Conservation (phyloP, 2,888 invertebrate species). For the Torymus aiolomorphi region DNA sequence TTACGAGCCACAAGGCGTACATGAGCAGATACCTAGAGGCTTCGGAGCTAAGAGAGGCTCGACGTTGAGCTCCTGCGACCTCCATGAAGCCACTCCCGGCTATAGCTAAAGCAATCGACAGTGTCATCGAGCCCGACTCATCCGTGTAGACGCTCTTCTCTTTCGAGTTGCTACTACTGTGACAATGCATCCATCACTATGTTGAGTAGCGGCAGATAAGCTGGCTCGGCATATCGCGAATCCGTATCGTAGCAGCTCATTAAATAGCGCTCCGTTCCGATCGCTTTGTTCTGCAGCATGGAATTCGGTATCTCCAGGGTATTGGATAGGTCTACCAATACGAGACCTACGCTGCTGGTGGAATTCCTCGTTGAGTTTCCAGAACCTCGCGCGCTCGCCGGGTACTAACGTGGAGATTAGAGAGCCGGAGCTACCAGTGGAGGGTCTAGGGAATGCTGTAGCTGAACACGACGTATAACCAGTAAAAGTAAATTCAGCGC, state of each 20-base stretch:
- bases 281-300: constrained; percentile 88
- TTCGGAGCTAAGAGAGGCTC: constrained; percentile 85
- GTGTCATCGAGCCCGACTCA: constrained; percentile 79
- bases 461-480: constrained; percentile 78
- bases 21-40: constrained; percentile 90
- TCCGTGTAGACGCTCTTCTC: constrained; percentile 77
- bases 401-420: constrained; percentile 79
- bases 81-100: constrained; percentile 81
- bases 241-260: constrained; percentile 94
- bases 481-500: constrained; percentile 90
- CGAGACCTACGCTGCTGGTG: constrained; percentile 88
- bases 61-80: constrained; percentile 78
- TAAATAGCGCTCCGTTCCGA: constrained; percentile 87
- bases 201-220: constrained; percentile 91
- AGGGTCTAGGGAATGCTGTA: constrained; percentile 84
- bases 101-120: constrained; percentile 84
- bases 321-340: constrained; percentile 89
- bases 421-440: constrained; percentile 74
- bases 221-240: constrained; percentile 84
- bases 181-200: constrained; percentile 91
- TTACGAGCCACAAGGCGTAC: constrained; percentile 92
- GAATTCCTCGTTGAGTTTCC: constrained; percentile 89
- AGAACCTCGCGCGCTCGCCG: constrained; percentile 81
- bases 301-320: constrained; percentile 89
- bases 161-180: constrained; percentile 83